Percentiles rank a stretch among this genome's conserved stretches.
Conservation (phyloP, 2,113 vertebrate species). For the Scalopus aquaticus region DNA sequence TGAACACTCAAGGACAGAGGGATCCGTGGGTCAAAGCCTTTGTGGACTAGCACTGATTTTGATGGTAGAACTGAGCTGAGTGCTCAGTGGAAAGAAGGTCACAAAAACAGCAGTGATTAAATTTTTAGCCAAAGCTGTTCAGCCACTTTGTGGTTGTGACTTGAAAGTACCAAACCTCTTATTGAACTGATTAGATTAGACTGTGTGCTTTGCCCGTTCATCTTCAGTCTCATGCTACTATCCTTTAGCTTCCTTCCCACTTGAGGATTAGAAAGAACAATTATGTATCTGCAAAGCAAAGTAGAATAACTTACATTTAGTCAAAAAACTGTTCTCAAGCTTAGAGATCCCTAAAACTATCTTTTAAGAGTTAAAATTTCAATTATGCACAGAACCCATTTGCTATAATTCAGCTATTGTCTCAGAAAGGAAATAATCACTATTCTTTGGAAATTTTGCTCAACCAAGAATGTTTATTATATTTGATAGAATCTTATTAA, state of each 20-base stretch:
- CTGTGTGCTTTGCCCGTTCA: background rate
- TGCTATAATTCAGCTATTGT: background rate
- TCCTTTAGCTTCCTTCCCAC: background rate
- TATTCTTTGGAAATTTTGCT: background rate
- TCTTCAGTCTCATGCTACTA: background rate
- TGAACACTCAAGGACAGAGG: background rate
- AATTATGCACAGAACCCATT: background rate
- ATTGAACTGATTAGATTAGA: background rate
- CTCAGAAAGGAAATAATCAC: background rate
- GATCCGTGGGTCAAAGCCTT: background rate
- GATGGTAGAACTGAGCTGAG: background rate
- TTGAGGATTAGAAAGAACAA: background rate
- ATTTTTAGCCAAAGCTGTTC: background rate
- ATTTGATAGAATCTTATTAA: background rate
- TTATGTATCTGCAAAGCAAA: background rate
- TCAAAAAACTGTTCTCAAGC: background rate
- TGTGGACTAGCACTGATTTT: background rate
- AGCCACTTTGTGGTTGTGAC: background rate
- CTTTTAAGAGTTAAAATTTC: slow-evolving; percentile 38
- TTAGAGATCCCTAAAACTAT: background rate
- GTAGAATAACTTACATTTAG: slow-evolving; percentile 1
- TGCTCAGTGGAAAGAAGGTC: background rate
- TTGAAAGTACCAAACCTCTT: background rate
- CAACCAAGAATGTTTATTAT: background rate
- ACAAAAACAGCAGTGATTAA: background rate